Evolutionary conservation across 2,888 invertebrate genomes (phyloP).

Genomic region (Cheilosia soror): DNA sequence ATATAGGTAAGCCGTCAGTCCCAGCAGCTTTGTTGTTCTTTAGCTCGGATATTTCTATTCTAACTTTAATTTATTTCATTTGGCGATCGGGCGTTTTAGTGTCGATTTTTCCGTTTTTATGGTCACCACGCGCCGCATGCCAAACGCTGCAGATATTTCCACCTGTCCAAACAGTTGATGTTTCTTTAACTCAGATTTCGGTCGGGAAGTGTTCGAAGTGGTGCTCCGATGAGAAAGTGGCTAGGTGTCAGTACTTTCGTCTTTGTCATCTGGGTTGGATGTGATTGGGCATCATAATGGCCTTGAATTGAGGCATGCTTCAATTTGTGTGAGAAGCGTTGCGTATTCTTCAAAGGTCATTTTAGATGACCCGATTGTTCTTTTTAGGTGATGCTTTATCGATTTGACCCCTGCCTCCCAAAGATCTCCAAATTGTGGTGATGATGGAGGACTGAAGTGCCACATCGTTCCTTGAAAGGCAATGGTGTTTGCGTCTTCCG

Average conservation of each 20-base stretch:
- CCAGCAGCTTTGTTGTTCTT: no score
- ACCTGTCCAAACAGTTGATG: constrained; percentile 22
- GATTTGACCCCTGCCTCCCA: no score
- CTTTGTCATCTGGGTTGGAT: neutral
- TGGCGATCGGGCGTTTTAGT: constrained; percentile 1
- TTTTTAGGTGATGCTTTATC: constrained; percentile 52
- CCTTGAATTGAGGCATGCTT: neutral
- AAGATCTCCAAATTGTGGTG: constrained; percentile 33
- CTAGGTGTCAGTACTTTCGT: constrained; percentile 22
- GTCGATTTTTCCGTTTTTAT: neutral
- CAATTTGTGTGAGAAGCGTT: neutral
- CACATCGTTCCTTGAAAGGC: neutral
- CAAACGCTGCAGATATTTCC: no score
- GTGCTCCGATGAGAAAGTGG: neutral
- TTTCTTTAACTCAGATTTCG: constrained; percentile 8
- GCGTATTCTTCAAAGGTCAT: neutral
- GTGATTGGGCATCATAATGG: constrained; percentile 29
- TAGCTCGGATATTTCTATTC: no score
- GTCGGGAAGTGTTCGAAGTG: constrained; percentile 9
- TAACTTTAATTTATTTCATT: no score
- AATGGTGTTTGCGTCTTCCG: constrained; percentile 2
- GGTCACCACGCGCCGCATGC: constrained; percentile 12
- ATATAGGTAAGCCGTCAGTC: no score
- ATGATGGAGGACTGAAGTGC: constrained; percentile 18
- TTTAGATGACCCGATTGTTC: constrained; percentile 19